Base-by-base conservation (phyloP, 1,140 invertebrate species). In the Argopecten irradians region DNA sequence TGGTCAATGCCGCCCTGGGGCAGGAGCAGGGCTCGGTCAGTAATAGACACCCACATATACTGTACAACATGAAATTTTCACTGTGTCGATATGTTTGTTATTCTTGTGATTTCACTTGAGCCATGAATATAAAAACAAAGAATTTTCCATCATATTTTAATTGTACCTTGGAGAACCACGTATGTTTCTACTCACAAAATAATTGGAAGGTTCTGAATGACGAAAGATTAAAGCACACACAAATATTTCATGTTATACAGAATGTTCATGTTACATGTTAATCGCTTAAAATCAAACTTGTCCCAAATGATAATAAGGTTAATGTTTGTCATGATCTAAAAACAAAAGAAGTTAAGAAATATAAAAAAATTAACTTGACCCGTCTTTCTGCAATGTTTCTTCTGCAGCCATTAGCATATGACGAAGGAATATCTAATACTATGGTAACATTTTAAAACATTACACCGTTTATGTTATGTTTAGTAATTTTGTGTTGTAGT, bases 1-100 rank as follows among this genome's bases (percentile, higher is more conserved):
- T 99, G 41, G 98, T 99, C 0, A 98, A 99, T 95, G 98, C 98
- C 1, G 97, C 98, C 0, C 96, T 99, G 22, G 99, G 98, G 0
- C 99, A 99, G 94, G 98, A 99, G 94, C 97, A 97, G 87, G 97
- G 97, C 92, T 98, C 98, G 89, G 98, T 99, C 96, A 93, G 28
- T 46, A 33, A 9, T 28, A 1, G 7, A 0, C 3, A 84, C 16
- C 9, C n/a, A 55, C 46, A 55, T 13, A 55, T 55, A 55, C n/a
- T 55, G 13, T 14, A 14, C n/a, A 14, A n/a, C n/a, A 55, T 55
- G 13, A 55, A 55, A 55, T 14, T 14, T 55, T 55, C n/a, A 14
- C 46, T 14, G n/a, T 14, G 46, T 55, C 13, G 13, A 14, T 55
- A n/a, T 55, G 13, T n/a, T 55, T 14, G n/a, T 14, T 14, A 55